Percentiles rank a stretch among this genome's conserved stretches.
Evolutionary conservation across 1,140 invertebrate species (phyloP).

Genomic region (Papilio dardanus): DNA sequence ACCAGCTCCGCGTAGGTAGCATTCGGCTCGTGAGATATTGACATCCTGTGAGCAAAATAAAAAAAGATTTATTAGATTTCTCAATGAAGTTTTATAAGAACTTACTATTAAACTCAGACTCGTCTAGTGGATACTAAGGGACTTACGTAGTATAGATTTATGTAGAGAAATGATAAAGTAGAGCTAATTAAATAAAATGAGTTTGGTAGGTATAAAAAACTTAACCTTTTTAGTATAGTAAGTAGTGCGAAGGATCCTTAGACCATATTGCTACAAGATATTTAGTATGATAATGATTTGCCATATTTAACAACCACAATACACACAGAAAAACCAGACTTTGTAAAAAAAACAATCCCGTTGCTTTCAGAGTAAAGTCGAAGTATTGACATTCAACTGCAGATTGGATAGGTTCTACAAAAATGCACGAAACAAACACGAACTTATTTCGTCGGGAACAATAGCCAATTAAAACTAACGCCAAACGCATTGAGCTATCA

Average conservation of each 20-base stretch:
- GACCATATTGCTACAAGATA: not conserved
- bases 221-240: too few relatives aligned
- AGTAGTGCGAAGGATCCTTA: too few relatives aligned
- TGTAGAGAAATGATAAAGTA: too few relatives aligned
- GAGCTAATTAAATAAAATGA: too few relatives aligned
- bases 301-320: too few relatives aligned
- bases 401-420: not conserved
- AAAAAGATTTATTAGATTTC: too few relatives aligned
- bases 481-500: conserved; percentile 34
- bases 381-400: not conserved
- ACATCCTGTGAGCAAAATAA: conserved; percentile 83
- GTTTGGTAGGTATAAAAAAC: too few relatives aligned
- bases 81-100: not conserved
- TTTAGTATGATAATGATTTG: too few relatives aligned
- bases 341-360: not conserved
- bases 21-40: conserved; percentile 85
- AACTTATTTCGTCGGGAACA: conserved; percentile 32
- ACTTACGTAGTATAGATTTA: too few relatives aligned
- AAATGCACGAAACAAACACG: not conserved
- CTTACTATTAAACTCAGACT: not conserved
- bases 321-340: too few relatives aligned
- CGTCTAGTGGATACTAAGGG: too few relatives aligned
- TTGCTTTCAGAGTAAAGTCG: conserved; percentile 7
- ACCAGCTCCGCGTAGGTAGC: conserved; percentile 86
- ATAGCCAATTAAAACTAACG: conserved; percentile 36